Evolutionary conservation across 1,140 invertebrate genomes (phyloP).

Genomic region (Octopus sinensis): DNA sequence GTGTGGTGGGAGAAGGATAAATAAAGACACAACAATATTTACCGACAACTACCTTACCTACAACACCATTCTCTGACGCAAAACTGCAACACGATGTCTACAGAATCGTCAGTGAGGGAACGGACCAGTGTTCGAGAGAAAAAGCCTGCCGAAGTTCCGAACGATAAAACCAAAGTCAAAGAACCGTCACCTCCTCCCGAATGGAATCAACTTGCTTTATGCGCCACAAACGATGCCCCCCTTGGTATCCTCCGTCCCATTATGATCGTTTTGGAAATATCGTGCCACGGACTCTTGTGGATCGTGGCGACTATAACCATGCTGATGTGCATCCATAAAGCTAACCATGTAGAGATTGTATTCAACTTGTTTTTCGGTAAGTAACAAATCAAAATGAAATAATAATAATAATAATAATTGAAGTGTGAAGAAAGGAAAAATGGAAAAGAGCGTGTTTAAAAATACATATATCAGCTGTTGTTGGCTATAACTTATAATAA

Average conservation of each 20-base stretch:
- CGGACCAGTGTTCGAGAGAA: neutral
- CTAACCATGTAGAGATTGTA: conserved; percentile 72
- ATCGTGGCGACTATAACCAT: conserved; percentile 70
- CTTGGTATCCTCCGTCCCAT: conserved; percentile 47
- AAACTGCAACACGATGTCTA: no score
- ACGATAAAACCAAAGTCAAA: neutral
- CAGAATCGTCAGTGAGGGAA: neutral
- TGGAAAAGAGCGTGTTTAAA: no score
- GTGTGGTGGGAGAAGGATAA: no score
- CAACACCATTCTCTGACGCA: no score
- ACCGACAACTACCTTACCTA: no score
- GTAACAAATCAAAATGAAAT: conserved; percentile 22
- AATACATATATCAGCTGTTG: no score
- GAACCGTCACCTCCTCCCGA: neutral
- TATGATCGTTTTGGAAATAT: conserved; percentile 66
- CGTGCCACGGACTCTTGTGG: conserved; percentile 88
- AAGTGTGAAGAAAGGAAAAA: no score
- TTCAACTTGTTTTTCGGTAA: conserved; percentile 81
- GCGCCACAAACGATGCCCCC: conserved; percentile 39
- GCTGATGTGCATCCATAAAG: conserved; percentile 70
- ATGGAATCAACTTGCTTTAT: conserved; percentile 37
- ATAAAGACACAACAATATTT: no score
- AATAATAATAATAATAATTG: no score
- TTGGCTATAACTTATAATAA: no score
- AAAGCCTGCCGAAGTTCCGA: neutral